Conservation (phyloP, 1,140 invertebrate genomes). For the Calycopis cecrops region DNA sequence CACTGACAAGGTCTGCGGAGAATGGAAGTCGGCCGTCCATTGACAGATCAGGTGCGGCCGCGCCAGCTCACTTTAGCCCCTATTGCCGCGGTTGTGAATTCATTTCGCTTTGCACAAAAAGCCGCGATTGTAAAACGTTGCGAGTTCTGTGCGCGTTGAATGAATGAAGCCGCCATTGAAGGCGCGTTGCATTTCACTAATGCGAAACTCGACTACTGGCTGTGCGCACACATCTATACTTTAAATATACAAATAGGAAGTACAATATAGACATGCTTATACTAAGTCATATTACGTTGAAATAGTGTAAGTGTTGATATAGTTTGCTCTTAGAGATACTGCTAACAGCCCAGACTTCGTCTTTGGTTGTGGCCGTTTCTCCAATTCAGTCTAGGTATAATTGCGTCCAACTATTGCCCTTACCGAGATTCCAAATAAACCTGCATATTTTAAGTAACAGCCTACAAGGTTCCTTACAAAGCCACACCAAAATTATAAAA, state of each 20-base stretch:
- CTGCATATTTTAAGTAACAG: too few species aligned
- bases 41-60: neutral
- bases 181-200: conserved; percentile 46
- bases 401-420: too few species aligned
- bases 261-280: too few species aligned
- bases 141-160: conserved; percentile 38
- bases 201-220: conserved; percentile 28
- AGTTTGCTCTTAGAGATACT: too few species aligned
- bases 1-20: conserved; percentile 9
- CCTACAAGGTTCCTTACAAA: too few species aligned
- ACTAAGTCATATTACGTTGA: too few species aligned
- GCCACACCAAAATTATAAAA: too few species aligned
- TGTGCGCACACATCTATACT: conserved; percentile 8
- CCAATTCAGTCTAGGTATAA: too few species aligned
- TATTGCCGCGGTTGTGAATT: neutral
- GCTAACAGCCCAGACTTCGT: too few species aligned
- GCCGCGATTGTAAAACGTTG: conserved; percentile 24
- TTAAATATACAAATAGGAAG: conserved; percentile 23
- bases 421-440: too few species aligned
- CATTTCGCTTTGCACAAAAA: neutral
- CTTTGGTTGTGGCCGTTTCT: conserved; percentile 21
- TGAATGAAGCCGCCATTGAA: conserved; percentile 60
- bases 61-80: neutral
- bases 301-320: too few species aligned
- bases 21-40: conserved; percentile 8